phyloP scores from a whole-genome alignment of 2,113 vertebrate genomes.

The Fregata magnificens region DNA sequence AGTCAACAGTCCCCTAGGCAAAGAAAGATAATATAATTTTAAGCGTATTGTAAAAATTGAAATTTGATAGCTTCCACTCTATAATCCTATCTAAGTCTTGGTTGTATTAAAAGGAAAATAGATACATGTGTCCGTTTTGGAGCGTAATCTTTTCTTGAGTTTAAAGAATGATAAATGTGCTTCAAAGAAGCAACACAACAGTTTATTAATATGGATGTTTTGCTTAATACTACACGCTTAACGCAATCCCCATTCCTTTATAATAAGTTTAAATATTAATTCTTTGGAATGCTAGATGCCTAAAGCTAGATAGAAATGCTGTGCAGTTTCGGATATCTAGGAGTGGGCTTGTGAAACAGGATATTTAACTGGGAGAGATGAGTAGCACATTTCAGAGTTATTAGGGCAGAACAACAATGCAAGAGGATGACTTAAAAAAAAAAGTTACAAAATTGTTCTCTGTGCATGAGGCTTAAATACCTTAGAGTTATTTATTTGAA shows the following conservation, averaged over 20 bases:
- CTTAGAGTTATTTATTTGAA: conserved; percentile 52
- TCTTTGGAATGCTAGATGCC: conserved; percentile 82
- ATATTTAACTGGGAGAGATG: conserved; percentile 78
- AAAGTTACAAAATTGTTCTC: conserved; percentile 66
- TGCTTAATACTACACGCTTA: conserved; percentile 76
- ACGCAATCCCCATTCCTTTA: conserved; percentile 74
- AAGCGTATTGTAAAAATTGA: conserved; percentile 62
- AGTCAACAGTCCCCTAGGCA: conserved; percentile 51
- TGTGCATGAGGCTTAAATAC: conserved; percentile 61
- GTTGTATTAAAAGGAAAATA: conserved; percentile 48
- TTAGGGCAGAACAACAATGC: conserved; percentile 60
- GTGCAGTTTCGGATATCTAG: conserved; percentile 77
- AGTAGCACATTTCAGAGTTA: conserved; percentile 74
- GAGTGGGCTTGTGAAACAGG: conserved; percentile 80
- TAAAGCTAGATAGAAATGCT: conserved; percentile 76
- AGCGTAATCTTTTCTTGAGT: conserved; percentile 42
- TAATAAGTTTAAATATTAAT: conserved; percentile 85
- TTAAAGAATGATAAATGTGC: conserved; percentile 61
- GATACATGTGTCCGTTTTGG: conserved; percentile 46
- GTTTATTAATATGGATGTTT: conserved; percentile 69
- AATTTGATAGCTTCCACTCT: conserved; percentile 54
- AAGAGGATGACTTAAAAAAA: conserved; percentile 58
- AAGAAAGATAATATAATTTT: conserved; percentile 66
- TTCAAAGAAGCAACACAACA: conserved; percentile 55
- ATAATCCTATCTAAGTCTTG: conserved; percentile 49